Percentiles rank a stretch among this genome's conserved stretches.
Conservation (phyloP, 2,888 invertebrate species). For the Parelbella ahira region DNA sequence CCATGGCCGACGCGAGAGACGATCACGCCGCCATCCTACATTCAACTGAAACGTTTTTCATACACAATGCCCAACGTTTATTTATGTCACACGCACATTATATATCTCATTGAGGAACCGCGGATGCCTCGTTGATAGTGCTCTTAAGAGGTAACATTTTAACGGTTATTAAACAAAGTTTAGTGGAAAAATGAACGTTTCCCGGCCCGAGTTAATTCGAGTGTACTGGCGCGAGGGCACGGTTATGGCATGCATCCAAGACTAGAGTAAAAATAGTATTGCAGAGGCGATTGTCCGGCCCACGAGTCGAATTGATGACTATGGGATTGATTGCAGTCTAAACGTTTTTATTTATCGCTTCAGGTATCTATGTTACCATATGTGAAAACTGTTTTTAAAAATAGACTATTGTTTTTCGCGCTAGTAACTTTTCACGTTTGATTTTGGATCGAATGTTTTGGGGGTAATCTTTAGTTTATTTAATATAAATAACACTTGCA, state of each 20-base stretch:
- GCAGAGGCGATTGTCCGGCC: constrained; percentile 69
- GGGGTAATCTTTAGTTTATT: too few species aligned
- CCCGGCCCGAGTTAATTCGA: constrained; percentile 82
- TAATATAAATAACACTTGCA: too few species aligned
- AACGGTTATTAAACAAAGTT: constrained; percentile 44
- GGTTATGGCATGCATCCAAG: constrained; percentile 72
- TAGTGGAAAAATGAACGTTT: constrained; percentile 59
- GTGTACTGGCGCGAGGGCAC: constrained; percentile 82
- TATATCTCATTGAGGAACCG: constrained; percentile 49
- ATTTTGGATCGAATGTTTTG: too few species aligned
- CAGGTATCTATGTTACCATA: constrained; percentile 12
- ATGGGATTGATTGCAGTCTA: constrained; percentile 52
- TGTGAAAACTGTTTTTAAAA: not conserved
- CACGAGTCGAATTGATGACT: constrained; percentile 54
- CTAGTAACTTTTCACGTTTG: too few species aligned
- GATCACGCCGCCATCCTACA: constrained; percentile 73
- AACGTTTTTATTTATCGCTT: constrained; percentile 31
- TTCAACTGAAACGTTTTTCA: constrained; percentile 56
- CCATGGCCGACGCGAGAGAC: constrained; percentile 66
- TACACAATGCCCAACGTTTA: constrained; percentile 52
- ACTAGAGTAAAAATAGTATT: constrained; percentile 71
- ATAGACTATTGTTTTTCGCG: not conserved
- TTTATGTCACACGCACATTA: constrained; percentile 50
- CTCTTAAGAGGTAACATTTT: constrained; percentile 44
- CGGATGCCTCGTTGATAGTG: constrained; percentile 58